Percentiles rank a stretch among this genome's conserved stretches.
phyloP scores from a whole-genome alignment of 2,888 invertebrate genomes.

The Blastobasis adustella region DNA sequence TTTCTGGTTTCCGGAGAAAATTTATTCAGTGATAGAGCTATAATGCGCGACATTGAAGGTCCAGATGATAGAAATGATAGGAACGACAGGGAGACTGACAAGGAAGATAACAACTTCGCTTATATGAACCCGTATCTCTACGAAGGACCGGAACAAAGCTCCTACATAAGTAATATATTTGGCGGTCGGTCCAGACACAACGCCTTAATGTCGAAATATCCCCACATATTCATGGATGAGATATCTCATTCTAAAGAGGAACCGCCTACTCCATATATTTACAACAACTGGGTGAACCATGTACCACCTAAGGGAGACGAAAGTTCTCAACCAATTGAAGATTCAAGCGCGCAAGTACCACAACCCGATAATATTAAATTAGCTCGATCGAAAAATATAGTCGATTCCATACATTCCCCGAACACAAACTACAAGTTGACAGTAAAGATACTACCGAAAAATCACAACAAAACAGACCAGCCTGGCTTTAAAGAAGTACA shows the following conservation, averaged over 20 bases:
- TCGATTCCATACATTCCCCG: conserved; percentile 22
- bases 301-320: neutral
- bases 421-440: conserved; percentile 45
- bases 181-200: conserved; percentile 31
- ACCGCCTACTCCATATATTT: neutral
- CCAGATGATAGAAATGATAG: conserved; percentile 17
- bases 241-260: conserved; percentile 33
- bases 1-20: conserved; percentile 47
- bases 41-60: conserved; percentile 31
- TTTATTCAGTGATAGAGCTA: conserved; percentile 38
- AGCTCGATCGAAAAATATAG: conserved; percentile 20
- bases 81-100: conserved; percentile 16
- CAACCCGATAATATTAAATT: neutral
- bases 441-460: conserved; percentile 55
- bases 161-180: conserved; percentile 22
- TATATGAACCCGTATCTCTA: conserved; percentile 23
- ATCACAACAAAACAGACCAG: conserved; percentile 23
- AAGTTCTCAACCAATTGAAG: too few species aligned
- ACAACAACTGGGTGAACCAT: neutral
- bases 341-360: too few species aligned
- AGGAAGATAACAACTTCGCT: conserved; percentile 22
- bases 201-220: conserved; percentile 51
- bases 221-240: conserved; percentile 53
- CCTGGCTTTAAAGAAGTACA: conserved; percentile 56
- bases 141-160: conserved; percentile 15